These are phyloP conservation scores for Papilio helenus DNA, from an alignment of 1,140 invertebrate species.

Conservation along the genomic window DNA sequence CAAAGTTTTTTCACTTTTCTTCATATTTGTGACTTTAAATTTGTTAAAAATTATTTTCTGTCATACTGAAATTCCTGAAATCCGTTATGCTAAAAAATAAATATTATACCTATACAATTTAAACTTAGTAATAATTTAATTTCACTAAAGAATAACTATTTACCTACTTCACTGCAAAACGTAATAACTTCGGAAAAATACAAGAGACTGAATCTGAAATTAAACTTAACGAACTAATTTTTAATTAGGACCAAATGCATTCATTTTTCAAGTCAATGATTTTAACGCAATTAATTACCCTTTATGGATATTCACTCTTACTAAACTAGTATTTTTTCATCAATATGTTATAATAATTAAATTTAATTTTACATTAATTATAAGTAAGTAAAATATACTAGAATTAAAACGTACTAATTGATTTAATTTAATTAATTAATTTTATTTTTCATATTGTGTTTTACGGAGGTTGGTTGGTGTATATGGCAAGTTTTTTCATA, in stretches of 20 bases:
- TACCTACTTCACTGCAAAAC: too few species aligned
- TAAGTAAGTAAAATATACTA: background rate
- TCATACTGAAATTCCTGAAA: too few species aligned
- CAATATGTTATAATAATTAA: background rate
- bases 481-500: slow-evolving; percentile 1
- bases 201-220: background rate
- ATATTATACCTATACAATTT: too few species aligned
- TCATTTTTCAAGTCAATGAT: background rate
- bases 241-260: background rate
- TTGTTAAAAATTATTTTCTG: too few species aligned
- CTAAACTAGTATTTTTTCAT: background rate
- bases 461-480: background rate
- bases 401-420: background rate
- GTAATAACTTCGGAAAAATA: background rate
- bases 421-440: background rate
- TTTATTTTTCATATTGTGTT: background rate
- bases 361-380: background rate
- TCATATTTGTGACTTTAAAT: too few species aligned
- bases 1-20: too few species aligned
- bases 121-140: too few species aligned
- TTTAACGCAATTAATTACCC: background rate
- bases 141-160: too few species aligned
- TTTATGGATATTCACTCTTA: background rate
- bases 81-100: too few species aligned
- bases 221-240: too few species aligned